phyloP scores from a whole-genome alignment of 1,140 invertebrate species.

The Gonioctena quinquepunctata region DNA sequence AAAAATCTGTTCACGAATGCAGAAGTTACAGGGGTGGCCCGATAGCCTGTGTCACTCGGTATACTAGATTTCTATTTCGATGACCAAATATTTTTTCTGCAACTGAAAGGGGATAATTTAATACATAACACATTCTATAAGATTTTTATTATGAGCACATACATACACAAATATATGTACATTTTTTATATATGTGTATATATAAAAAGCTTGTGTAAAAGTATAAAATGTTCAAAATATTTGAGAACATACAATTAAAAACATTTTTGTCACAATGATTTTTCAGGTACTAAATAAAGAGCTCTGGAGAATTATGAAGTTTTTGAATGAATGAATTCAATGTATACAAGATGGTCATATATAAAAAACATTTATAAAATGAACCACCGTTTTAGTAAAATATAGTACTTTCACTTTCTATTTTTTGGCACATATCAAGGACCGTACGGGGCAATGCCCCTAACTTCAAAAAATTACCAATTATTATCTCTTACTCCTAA shows the following conservation, averaged over 20 bases:
- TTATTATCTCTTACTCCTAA: slow-evolving; percentile 15
- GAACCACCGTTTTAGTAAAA: slow-evolving; percentile 29
- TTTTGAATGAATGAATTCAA: background rate
- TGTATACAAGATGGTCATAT: slow-evolving; percentile 9
- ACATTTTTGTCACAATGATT: background rate
- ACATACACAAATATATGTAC: background rate
- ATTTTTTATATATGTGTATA: background rate
- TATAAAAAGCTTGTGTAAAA: background rate
- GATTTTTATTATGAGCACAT: background rate
- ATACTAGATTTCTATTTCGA: no score
- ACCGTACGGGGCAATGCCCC: slow-evolving; percentile 11
- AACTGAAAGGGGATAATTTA: no score
- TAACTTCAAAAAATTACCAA: slow-evolving; percentile 24
- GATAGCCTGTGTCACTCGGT: no score
- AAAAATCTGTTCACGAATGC: no score
- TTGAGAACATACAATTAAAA: slow-evolving; percentile 12
- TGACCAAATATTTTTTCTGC: no score
- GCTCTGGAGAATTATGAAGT: background rate
- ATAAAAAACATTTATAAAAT: slow-evolving; percentile 21
- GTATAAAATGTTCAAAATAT: slow-evolving; percentile 6
- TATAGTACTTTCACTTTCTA: slow-evolving; percentile 25
- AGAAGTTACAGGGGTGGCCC: no score
- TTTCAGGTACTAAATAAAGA: slow-evolving; percentile 16
- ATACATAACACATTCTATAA: no score
- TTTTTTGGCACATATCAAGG: slow-evolving; percentile 31